Percentiles rank a stretch among this genome's conserved stretches.
phyloP scores from a whole-genome alignment of 2,797 vertebrate species.

The Sebastes trivittatus region DNA sequence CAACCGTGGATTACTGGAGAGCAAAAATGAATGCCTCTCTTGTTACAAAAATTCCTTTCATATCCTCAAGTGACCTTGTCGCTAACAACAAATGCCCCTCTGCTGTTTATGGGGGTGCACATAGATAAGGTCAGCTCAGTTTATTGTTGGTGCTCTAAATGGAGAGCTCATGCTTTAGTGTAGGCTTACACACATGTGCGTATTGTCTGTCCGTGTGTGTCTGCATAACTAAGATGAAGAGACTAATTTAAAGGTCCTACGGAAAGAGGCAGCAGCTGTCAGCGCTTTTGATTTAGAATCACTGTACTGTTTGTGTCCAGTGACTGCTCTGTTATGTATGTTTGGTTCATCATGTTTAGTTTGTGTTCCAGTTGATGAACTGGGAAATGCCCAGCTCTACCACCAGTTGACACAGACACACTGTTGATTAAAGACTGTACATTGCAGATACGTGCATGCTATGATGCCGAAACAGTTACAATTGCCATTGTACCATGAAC shows the following conservation, averaged over 20 bases:
- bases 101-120: conserved; percentile 25
- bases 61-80: conserved; percentile 36
- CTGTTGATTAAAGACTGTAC: background rate
- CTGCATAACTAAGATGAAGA: background rate
- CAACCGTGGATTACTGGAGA: background rate
- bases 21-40: conserved; percentile 22
- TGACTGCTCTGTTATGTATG: background rate
- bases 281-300: background rate
- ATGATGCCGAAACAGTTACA: conserved; percentile 2
- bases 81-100: conserved; percentile 12
- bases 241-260: background rate
- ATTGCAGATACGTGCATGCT: background rate
- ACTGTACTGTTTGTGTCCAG: background rate
- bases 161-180: conserved; percentile 8
- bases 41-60: conserved; percentile 44
- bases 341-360: conserved; percentile 14
- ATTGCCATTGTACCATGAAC: conserved; percentile 16
- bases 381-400: conserved; percentile 9
- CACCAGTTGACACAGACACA: background rate
- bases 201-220: background rate
- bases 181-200: background rate
- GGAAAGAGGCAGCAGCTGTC: background rate
- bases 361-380: conserved; percentile 18
- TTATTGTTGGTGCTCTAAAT: conserved; percentile 33
- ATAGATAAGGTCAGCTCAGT: conserved; percentile 37